Evolutionary conservation across 1,140 invertebrate species (phyloP).

Genomic region (Nilaparvata lugens): DNA sequence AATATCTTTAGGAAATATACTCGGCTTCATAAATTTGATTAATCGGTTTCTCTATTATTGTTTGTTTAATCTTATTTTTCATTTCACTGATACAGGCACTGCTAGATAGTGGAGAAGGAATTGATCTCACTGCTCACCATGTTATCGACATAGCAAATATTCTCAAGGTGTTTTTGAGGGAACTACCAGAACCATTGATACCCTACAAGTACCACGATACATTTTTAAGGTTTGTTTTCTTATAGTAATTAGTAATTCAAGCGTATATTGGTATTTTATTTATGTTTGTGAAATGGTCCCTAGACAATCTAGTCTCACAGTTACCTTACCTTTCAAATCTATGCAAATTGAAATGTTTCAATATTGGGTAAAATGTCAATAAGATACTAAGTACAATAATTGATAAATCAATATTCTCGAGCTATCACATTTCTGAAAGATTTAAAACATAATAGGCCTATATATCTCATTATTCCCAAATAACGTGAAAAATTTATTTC

Average conservation of each 20-base stretch:
- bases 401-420: too few relatives aligned
- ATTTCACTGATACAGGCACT: slow-evolving; percentile 38
- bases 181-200: slow-evolving; percentile 73
- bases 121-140: slow-evolving; percentile 52
- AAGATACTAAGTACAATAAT: too few relatives aligned
- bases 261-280: background rate
- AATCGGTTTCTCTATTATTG: too few relatives aligned
- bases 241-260: background rate
- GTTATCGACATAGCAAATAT: slow-evolving; percentile 73
- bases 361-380: too few relatives aligned
- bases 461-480: too few relatives aligned
- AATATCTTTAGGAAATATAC: too few relatives aligned
- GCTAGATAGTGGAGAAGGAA: slow-evolving; percentile 50
- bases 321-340: background rate
- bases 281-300: background rate
- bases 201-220: slow-evolving; percentile 58
- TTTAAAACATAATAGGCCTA: too few relatives aligned
- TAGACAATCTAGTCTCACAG: background rate
- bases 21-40: too few relatives aligned
- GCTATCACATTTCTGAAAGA: too few relatives aligned
- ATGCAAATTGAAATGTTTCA: too few relatives aligned
- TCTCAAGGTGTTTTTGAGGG: slow-evolving; percentile 71
- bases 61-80: slow-evolving; percentile 17
- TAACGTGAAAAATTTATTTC: too few relatives aligned
- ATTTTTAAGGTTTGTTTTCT: slow-evolving; percentile 48